Percentiles rank a stretch among this genome's conserved stretches.
Conservation (phyloP, 2,797 vertebrate species). For the Malacoctenus gilli region DNA sequence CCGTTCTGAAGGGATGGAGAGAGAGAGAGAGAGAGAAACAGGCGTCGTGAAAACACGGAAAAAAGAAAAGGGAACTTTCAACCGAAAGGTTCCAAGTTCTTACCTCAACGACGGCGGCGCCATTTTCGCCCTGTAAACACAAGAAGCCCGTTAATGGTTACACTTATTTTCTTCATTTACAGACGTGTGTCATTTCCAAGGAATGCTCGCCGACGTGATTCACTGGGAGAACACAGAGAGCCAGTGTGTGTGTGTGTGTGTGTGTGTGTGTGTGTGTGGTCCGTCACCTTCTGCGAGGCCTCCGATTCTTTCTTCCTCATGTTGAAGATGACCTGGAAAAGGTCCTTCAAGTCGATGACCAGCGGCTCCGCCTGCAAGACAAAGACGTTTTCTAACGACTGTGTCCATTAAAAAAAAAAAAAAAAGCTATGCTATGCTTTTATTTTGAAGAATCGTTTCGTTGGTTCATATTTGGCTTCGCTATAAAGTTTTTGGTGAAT, state of each 20-base stretch:
- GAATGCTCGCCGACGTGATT: conserved; percentile 55
- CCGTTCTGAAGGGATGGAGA: conserved; percentile 81
- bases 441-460: no score
- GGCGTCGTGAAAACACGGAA: not conserved
- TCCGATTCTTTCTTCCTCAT: conserved; percentile 91
- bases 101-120: conserved; percentile 83
- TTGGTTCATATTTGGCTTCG: no score
- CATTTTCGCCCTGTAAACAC: conserved; percentile 83
- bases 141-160: conserved; percentile 49
- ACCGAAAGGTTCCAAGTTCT: conserved; percentile 33
- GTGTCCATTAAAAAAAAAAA: no score
- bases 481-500: no score
- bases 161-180: conserved; percentile 33
- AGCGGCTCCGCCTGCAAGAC: conserved; percentile 94
- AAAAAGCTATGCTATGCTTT: no score
- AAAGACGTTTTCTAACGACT: no score
- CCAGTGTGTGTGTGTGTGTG: no score
- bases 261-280: not conserved
- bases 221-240: conserved; percentile 57
- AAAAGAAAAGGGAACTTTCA: not conserved
- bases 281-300: conserved; percentile 77
- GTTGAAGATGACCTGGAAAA: conserved; percentile 97
- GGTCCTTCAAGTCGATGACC: conserved; percentile 95
- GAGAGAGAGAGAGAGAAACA: conserved; percentile 32
- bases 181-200: conserved; percentile 43